Evolutionary conservation across 2,888 invertebrate genomes (phyloP), one percentile per base, ranked within the genome.

Genomic region (Stenodera caucasica): DNA sequence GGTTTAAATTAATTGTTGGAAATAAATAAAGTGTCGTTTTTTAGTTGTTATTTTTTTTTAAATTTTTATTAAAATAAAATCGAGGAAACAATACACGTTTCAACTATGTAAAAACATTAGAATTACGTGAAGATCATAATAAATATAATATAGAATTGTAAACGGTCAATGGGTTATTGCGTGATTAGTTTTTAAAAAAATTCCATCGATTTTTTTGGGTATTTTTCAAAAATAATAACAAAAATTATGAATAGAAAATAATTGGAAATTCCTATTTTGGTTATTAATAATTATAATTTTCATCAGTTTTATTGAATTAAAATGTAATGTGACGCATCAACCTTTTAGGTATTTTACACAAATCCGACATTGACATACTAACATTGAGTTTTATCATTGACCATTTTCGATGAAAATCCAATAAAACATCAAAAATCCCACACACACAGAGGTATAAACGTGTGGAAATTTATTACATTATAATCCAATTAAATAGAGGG

Each of bases 321-420:
- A 40, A 14, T 40, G 15, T 8, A 37, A 15, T 18, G 21, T 51
- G 51, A 51, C 51, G 30, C 51, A 51, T 29, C 51, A 32, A n/a
- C 15, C n/a, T n/a, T 51, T 30, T 29, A 30, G 14, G 35, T 35
- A 35, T 35, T 35, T 35, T 35, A 35, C 35, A 37, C 6, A 35
- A 12, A 21, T 6, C 59, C 69, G 70, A 67, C 72, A 72, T 72
- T 72, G 72, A 68, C 72, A 70, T 67, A 70, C 66, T 72, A 70
- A 72, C 72, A 72, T 72, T 72, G 72, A 35, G 21, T 51, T 37
- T 51, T 51, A 51, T 51, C 51, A 51, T 51, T 51, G 51, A 51
- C 51, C 51, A 32, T 51, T 51, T 37, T 23, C 21, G 51, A 51
- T 51, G 29, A 29, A 51, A 51, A 30, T 15, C 14, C 37, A 14